Percentiles rank a stretch among this genome's conserved stretches.
Evolutionary conservation across 2,888 invertebrate species (phyloP).

Genomic region (Cotesia congregata): DNA sequence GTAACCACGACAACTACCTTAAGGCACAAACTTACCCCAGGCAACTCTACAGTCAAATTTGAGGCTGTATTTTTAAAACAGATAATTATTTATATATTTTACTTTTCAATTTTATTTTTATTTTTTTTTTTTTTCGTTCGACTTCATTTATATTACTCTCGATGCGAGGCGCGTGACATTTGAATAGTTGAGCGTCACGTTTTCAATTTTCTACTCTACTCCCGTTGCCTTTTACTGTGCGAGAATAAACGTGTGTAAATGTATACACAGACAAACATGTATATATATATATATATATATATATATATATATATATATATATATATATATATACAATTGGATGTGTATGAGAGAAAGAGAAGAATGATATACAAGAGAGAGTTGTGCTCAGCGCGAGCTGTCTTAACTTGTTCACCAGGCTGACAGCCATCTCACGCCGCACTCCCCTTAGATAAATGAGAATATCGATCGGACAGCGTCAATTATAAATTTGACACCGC

Average conservation of each 20-base stretch:
- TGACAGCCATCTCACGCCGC: slow-evolving; percentile 62
- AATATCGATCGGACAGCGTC: slow-evolving; percentile 67
- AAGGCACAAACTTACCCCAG: too few relatives aligned
- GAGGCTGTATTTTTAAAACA: background rate
- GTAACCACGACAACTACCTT: too few relatives aligned
- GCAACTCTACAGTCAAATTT: background rate
- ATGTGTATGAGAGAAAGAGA: slow-evolving; percentile 27
- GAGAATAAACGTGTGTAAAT: slow-evolving; percentile 7
- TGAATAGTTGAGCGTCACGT: slow-evolving; percentile 63
- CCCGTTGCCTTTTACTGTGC: slow-evolving; percentile 14
- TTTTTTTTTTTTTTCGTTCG: background rate
- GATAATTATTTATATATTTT: background rate
- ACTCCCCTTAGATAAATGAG: slow-evolving; percentile 66
- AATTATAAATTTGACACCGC: slow-evolving; percentile 66
- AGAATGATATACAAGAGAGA: slow-evolving; percentile 13
- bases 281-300: background rate
- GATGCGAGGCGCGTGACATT: slow-evolving; percentile 54
- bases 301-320: too few relatives aligned
- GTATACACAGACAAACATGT: slow-evolving; percentile 14
- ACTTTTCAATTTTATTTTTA: background rate
- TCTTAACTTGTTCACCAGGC: slow-evolving; percentile 65
- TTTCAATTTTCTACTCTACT: slow-evolving; percentile 62
- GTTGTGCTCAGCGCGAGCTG: slow-evolving; percentile 56
- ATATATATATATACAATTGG: background rate
- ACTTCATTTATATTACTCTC: slow-evolving; percentile 24